Conservation (phyloP, 1,140 invertebrate genomes). For the Leptestheria dahalacensis region DNA sequence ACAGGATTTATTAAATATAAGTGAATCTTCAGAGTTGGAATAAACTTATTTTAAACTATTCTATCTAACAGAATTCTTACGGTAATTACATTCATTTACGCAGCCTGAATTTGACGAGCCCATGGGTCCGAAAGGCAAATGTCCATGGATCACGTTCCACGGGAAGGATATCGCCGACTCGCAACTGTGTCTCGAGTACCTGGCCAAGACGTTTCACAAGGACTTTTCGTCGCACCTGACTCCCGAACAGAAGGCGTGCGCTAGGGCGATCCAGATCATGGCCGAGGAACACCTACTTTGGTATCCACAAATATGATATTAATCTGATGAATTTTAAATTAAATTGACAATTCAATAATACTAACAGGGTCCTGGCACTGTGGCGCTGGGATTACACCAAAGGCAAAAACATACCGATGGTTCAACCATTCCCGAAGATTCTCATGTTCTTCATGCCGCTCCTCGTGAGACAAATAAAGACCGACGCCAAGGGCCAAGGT, state of each 20-base stretch:
- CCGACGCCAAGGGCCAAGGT: background rate
- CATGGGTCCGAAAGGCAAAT: constrained; percentile 25
- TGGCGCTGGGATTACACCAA: constrained; percentile 6
- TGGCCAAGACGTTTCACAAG: constrained; percentile 22
- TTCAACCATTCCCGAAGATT: background rate
- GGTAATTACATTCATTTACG: too few relatives aligned
- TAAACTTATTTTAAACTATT: too few relatives aligned
- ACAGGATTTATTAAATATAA: background rate
- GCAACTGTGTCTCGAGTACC: constrained; percentile 30
- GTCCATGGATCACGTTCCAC: constrained; percentile 33
- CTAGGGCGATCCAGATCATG: constrained; percentile 26
- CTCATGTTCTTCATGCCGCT: constrained; percentile 3
- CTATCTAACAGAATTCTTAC: too few relatives aligned
- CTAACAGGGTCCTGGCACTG: background rate
- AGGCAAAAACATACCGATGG: background rate
- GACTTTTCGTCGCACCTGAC: constrained; percentile 23
- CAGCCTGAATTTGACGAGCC: constrained; percentile 22
- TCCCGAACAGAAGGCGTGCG: constrained; percentile 20
- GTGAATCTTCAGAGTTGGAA: too few relatives aligned
- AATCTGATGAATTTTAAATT: background rate
- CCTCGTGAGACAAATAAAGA: background rate
- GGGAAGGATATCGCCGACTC: constrained; percentile 31
- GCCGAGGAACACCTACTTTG: constrained; percentile 31
- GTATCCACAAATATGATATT: too few relatives aligned
- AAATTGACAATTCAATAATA: background rate